Evolutionary conservation across 2,888 invertebrate genomes (phyloP).

Genomic region (Falcaria lacertinaria): DNA sequence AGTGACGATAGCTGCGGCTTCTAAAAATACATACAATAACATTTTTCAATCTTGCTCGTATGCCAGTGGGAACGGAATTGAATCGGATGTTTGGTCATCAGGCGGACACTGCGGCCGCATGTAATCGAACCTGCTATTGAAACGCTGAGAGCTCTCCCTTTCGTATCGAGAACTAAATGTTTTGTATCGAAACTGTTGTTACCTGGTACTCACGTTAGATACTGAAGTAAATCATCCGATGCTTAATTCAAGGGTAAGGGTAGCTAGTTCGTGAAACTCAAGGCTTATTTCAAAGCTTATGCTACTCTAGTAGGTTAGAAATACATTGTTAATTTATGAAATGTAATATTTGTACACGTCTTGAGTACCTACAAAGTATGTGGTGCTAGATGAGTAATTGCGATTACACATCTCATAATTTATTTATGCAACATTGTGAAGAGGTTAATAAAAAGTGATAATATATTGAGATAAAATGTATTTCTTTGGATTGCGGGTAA

Average conservation of each 20-base stretch:
- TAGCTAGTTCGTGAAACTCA: not conserved
- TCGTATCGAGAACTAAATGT: conserved; percentile 43
- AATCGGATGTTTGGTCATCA: conserved; percentile 53
- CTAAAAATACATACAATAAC: conserved; percentile 20
- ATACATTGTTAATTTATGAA: no score
- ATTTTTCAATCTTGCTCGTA: conserved; percentile 46
- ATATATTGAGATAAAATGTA: no score
- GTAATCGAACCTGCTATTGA: conserved; percentile 57
- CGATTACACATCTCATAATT: no score
- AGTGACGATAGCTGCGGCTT: conserved; percentile 9
- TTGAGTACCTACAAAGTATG: no score
- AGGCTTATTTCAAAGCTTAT: no score
- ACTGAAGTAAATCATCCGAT: conserved; percentile 10
- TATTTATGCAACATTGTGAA: no score
- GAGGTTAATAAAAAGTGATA: no score
- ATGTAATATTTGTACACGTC: no score
- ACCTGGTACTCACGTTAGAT: conserved; percentile 13
- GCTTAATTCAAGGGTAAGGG: not conserved
- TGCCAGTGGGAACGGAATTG: conserved; percentile 39
- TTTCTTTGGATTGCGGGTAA: no score
- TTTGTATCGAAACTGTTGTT: conserved; percentile 29
- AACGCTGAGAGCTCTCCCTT: conserved; percentile 36
- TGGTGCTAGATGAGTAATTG: no score
- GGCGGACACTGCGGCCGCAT: conserved; percentile 47
- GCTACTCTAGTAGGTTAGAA: no score